Base-by-base conservation (phyloP, 2,888 invertebrate species). In the Mycalesis mineus region DNA sequence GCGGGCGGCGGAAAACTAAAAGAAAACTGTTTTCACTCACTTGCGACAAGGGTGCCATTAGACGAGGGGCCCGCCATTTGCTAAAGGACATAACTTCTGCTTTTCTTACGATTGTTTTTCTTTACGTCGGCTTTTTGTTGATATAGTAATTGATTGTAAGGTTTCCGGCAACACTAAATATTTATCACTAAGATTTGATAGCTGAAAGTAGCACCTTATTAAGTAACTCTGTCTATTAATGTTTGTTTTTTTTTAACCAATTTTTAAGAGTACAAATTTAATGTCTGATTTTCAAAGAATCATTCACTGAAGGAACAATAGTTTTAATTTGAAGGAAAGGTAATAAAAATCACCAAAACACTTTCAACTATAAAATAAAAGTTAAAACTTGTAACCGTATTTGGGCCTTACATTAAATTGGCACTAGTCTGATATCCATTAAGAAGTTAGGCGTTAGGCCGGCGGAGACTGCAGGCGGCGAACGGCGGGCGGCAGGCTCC, bases 381-480 rank as follows among this genome's bases (percentile, higher is more conserved):
- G 33, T 9, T 33, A 40, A 14, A 41, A 11, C 8, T 41, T 8
- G 17, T 14, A 14, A 3, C 17, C 3, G 41, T 41, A 14, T 22
- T 44, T n/a, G n/a, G 11, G 4, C 11, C 9, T 44, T 8, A 44
- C 22, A 44, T 11, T 1, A 28, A 44, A 28, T 44, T 44, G 44
- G 44, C 44, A 36, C 22, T 14, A 7, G 45, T 31, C 22, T 47
- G 8, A 31, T 39, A 39, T 42, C 41, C 51, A 52, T 52, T 52
- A 41, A 31, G 39, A 52, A 52, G 41, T 52, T 52, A 22, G 22
- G n/a, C n/a, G n/a, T n/a, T n/a, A n/a, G n/a, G n/a, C n/a, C n/a
- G 3, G 22, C n/a, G 28, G 14, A 33, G 33, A 41, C 17, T 13
- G 36, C 22, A 28, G 7, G n/a, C 13, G 11, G 39, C 28, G 17